A percentile compares a stretch with the other conserved stretches of the same genome.
Conservation (phyloP, 1,140 invertebrate species). For the Drosophila insularis region DNA sequence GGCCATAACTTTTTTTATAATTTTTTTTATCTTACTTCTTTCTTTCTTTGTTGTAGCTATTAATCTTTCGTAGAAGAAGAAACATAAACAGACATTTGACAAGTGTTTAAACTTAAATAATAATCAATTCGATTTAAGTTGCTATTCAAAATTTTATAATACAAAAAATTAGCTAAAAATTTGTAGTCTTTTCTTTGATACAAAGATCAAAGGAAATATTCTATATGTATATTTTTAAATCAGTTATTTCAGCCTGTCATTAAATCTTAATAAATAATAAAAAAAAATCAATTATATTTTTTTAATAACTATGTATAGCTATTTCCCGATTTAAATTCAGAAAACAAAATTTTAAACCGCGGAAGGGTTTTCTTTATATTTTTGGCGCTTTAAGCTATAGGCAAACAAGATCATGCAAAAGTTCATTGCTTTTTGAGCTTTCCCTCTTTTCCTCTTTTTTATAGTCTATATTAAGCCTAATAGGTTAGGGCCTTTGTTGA, state of each 20-base stretch:
- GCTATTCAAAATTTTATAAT: slow-evolving; percentile 24
- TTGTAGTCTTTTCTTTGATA: background rate
- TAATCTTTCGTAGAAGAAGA: slow-evolving; percentile 48
- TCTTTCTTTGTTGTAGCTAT: slow-evolving; percentile 48
- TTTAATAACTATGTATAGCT: too few species aligned
- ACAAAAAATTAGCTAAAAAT: slow-evolving; percentile 25
- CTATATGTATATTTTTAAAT: slow-evolving; percentile 1
- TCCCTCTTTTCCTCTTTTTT: slow-evolving; percentile 17
- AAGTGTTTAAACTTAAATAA: slow-evolving; percentile 67
- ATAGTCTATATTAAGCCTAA: slow-evolving; percentile 38
- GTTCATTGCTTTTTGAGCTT: slow-evolving; percentile 1
- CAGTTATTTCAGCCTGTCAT: background rate
- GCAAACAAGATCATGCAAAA: background rate
- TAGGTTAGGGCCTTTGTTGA: too few species aligned
- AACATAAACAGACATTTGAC: slow-evolving; percentile 52
- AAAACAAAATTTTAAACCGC: too few species aligned
- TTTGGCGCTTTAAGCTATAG: too few species aligned
- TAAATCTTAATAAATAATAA: too few species aligned
- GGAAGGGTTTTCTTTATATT: too few species aligned
- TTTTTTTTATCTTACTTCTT: background rate
- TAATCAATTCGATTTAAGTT: slow-evolving; percentile 42
- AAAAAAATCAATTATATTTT: too few species aligned
- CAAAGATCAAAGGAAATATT: background rate
- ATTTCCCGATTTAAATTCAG: too few species aligned
- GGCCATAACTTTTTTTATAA: slow-evolving; percentile 34